Evolutionary conservation across 1,140 invertebrate species (phyloP).

Genomic region (Drosophila pectinifera): DNA sequence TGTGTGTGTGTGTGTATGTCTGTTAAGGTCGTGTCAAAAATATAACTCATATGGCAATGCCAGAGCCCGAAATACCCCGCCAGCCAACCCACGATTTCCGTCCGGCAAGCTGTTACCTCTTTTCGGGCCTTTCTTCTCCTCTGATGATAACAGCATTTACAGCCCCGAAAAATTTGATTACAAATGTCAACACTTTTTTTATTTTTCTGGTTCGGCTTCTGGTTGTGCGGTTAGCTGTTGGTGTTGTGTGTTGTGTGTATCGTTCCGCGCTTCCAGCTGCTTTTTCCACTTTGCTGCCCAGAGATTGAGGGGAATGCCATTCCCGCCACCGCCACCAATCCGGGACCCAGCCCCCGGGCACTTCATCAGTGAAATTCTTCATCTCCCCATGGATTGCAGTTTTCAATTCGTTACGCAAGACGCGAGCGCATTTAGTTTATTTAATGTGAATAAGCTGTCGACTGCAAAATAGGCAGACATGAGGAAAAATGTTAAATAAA

Average conservation of each 20-base stretch:
- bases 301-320: conserved; percentile 14
- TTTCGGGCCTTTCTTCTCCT: conserved; percentile 50
- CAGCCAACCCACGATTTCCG: conserved; percentile 20
- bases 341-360: conserved; percentile 1
- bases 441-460: conserved; percentile 76
- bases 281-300: conserved; percentile 41
- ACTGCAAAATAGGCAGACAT: conserved; percentile 42
- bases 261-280: conserved; percentile 13
- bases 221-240: conserved; percentile 20
- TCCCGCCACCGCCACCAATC: not conserved
- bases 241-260: conserved; percentile 1
- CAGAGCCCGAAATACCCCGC: not conserved
- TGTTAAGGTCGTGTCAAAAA: conserved; percentile 55
- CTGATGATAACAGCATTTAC: conserved; percentile 62
- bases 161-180: conserved; percentile 68
- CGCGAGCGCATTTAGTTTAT: conserved; percentile 73
- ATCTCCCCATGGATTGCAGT: conserved; percentile 57
- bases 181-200: conserved; percentile 67
- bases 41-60: conserved; percentile 55
- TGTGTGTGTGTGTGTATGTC: conserved; percentile 23
- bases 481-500: conserved; percentile 6
- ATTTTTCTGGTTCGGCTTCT: conserved; percentile 21
- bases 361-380: conserved; percentile 26
- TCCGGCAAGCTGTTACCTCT: conserved; percentile 47
- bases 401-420: conserved; percentile 80